Percentiles rank a stretch among this genome's conserved stretches.
These are phyloP conservation scores for Palythoa grandis DNA, from an alignment of 92 coral and sea anemone genomes.

Conservation along the genomic window DNA sequence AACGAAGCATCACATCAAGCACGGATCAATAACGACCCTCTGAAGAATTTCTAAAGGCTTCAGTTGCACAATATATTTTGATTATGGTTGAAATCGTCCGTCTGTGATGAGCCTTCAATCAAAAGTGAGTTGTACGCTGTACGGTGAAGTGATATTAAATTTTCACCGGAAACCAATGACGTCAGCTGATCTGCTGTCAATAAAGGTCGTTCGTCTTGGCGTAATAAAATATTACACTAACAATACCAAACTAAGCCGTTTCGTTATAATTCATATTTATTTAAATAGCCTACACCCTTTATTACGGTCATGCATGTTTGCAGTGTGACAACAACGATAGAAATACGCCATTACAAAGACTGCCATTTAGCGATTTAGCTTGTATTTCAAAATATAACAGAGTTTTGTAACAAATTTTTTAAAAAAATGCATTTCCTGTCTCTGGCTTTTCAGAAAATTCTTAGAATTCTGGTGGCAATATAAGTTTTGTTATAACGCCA, in stretches of 20 bases:
- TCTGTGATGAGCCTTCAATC: background rate
- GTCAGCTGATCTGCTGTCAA: background rate
- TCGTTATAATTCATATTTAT: background rate
- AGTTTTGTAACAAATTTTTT: background rate
- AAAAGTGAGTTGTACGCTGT: background rate
- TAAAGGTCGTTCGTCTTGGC: background rate
- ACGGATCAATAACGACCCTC: background rate
- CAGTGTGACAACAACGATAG: background rate
- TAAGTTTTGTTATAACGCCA: background rate
- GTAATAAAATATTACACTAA: background rate
- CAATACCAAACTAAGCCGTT: background rate
- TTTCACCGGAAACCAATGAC: conserved; percentile 7
- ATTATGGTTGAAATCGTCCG: background rate
- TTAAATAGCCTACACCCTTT: background rate
- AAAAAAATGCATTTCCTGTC: background rate
- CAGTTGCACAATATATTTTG: background rate
- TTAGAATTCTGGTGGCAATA: background rate
- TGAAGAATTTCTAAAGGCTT: background rate
- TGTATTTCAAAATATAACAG: background rate
- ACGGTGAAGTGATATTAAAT: conserved; percentile 21
- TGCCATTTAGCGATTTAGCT: background rate
- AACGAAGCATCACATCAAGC: background rate
- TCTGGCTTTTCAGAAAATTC: background rate
- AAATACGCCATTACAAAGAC: background rate
- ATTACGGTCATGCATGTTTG: background rate